Conservation (phyloP, 2,888 invertebrate genomes). For the Alsophila aescularia region DNA sequence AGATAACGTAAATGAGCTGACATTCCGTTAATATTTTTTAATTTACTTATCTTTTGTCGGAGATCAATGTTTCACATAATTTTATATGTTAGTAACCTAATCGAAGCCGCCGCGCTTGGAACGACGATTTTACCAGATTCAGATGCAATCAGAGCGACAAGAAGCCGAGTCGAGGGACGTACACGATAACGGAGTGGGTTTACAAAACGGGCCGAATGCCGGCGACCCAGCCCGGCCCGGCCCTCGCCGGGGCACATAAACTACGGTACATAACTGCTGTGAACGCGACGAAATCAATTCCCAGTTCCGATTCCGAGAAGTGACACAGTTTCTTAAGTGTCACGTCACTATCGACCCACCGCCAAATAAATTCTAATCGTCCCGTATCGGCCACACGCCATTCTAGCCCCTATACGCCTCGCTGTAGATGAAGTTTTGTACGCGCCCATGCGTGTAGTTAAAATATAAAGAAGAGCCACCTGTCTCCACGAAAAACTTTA, state of each 20-base stretch:
- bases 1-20: constrained; percentile 45
- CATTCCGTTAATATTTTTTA: constrained; percentile 48
- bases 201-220: constrained; percentile 61
- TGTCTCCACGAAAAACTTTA: constrained; percentile 84
- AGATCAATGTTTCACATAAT: constrained; percentile 72
- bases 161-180: constrained; percentile 67
- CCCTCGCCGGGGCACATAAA: constrained; percentile 66
- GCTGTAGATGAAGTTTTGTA: constrained; percentile 64
- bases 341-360: constrained; percentile 82
- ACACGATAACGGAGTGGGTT: constrained; percentile 71
- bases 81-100: constrained; percentile 71
- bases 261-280: constrained; percentile 78
- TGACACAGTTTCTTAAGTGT: constrained; percentile 84
- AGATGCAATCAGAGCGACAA: constrained; percentile 78
- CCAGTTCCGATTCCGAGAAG: constrained; percentile 82
- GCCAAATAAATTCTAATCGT: constrained; percentile 81
- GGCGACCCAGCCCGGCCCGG: constrained; percentile 41
- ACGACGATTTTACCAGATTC: constrained; percentile 73
- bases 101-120: constrained; percentile 69
- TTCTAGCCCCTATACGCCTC: constrained; percentile 70
- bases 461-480: constrained; percentile 83
- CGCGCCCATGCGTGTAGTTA: constrained; percentile 64
- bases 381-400: constrained; percentile 60
- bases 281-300: constrained; percentile 82
- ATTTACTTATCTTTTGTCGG: constrained; percentile 54